phyloP scores from a whole-genome alignment of 2,797 vertebrate genomes.

The Gymnothorax reevesii region DNA sequence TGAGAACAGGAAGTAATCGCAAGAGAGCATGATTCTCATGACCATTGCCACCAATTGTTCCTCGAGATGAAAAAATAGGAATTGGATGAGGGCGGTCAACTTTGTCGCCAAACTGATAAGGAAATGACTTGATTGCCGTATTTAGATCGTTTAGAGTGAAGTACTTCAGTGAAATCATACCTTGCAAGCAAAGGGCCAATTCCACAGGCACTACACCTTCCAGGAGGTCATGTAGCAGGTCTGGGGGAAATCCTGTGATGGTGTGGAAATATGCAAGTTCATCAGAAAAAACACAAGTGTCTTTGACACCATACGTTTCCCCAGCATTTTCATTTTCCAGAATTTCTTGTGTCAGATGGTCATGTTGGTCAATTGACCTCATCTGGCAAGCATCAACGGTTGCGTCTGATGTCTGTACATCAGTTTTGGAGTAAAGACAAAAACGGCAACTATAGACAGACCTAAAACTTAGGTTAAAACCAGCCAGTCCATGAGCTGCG shows the following conservation, averaged over 20 bases:
- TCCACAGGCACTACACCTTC: slow-evolving; percentile 44
- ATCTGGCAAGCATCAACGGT: too few relatives aligned
- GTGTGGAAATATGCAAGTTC: too few relatives aligned
- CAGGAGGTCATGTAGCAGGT: slow-evolving; percentile 46
- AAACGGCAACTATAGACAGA: slow-evolving; percentile 35
- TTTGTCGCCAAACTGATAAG: slow-evolving; percentile 34
- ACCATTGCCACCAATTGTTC: slow-evolving; percentile 26
- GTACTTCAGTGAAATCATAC: slow-evolving; percentile 29
- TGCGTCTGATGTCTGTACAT: too few relatives aligned
- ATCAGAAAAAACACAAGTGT: too few relatives aligned
- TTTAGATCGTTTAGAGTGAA: slow-evolving; percentile 32
- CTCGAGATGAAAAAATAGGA: slow-evolving; percentile 33
- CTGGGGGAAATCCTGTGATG: too few relatives aligned
- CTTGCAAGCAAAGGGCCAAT: slow-evolving; percentile 36
- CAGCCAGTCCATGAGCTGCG: slow-evolving; percentile 42
- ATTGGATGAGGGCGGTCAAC: slow-evolving; percentile 39
- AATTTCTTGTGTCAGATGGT: too few relatives aligned
- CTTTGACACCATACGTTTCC: too few relatives aligned
- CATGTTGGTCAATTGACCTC: too few relatives aligned
- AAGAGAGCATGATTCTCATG: slow-evolving; percentile 27
- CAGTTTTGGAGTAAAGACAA: too few relatives aligned
- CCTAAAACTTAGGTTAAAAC: slow-evolving; percentile 44
- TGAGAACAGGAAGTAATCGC: slow-evolving; percentile 25
- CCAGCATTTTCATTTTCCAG: too few relatives aligned
- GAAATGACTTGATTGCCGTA: slow-evolving; percentile 22